A percentile compares a stretch with the other conserved stretches of the same genome.
These are phyloP conservation scores for Alauda arvensis DNA, from an alignment of 2,797 vertebrate genomes.

Conservation along the genomic window DNA sequence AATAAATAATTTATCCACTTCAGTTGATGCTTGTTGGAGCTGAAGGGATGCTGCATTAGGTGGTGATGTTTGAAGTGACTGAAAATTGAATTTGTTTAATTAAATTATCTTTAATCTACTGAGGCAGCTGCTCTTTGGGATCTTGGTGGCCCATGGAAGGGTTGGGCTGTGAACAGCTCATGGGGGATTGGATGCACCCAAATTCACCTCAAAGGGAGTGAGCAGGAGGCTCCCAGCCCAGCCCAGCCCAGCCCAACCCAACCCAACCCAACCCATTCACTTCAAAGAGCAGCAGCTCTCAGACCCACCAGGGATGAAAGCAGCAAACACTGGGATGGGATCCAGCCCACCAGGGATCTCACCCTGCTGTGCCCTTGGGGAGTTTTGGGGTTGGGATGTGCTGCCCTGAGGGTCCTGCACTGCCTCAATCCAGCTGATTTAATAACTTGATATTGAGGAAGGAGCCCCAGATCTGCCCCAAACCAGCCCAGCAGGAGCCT, in stretches of 20 bases:
- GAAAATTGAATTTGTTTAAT: neutral
- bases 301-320: neutral
- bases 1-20: neutral
- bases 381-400: neutral
- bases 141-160: rapidly evolving
- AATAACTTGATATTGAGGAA: neutral
- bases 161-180: neutral
- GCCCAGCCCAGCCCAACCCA: neutral
- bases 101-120: neutral
- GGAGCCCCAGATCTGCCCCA: neutral
- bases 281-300: neutral
- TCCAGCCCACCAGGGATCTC: neutral
- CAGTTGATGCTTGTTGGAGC: neutral
- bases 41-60: neutral
- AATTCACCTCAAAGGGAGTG: neutral
- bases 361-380: neutral
- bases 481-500: neutral
- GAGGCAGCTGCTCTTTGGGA: neutral
- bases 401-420: neutral
- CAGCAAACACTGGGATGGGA: neutral
- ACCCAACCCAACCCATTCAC: neutral
- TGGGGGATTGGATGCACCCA: neutral
- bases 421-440: neutral
- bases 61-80: neutral
- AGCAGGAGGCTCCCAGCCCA: neutral